Evolutionary conservation across 2,888 invertebrate genomes (phyloP).

Genomic region (Athripsodes cinereus): DNA sequence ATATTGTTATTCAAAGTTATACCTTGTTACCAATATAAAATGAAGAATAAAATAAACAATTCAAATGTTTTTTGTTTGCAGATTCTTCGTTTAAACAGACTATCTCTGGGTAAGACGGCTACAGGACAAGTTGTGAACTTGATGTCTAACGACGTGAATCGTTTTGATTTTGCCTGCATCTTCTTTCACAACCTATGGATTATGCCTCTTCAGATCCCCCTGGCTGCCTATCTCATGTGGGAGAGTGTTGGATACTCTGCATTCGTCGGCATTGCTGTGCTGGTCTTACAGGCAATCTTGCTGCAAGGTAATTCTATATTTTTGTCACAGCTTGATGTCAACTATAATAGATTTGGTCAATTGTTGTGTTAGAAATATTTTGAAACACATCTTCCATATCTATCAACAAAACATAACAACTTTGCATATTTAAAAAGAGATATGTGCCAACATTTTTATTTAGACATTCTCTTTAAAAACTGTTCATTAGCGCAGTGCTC

Average conservation of each 20-base stretch:
- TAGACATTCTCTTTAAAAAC: too few relatives aligned
- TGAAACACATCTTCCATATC: too few relatives aligned
- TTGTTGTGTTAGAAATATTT: too few relatives aligned
- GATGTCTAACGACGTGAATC: conserved; percentile 52
- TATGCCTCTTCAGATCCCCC: conserved; percentile 45
- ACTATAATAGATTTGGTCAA: too few relatives aligned
- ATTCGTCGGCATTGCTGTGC: conserved; percentile 44
- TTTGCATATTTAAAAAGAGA: too few relatives aligned
- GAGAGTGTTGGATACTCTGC: conserved; percentile 36
- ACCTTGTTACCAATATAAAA: too few relatives aligned
- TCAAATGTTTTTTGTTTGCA: conserved; percentile 29
- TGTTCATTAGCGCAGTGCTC: too few relatives aligned
- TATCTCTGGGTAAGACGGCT: conserved; percentile 45
- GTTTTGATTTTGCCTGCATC: conserved; percentile 49
- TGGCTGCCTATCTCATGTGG: conserved; percentile 40
- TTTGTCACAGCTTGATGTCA: too few relatives aligned
- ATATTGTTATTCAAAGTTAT: too few relatives aligned
- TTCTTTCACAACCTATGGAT: conserved; percentile 52
- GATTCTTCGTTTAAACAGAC: conserved; percentile 43
- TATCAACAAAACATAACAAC: too few relatives aligned
- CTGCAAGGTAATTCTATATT: conserved; percentile 25
- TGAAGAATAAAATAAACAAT: too few relatives aligned
- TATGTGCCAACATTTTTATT: too few relatives aligned
- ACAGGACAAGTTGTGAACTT: conserved; percentile 54
- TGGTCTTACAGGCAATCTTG: conserved; percentile 33